These are phyloP conservation scores for Xenentodon cancila DNA, from an alignment of 2,797 vertebrate species.

Conservation along the genomic window DNA sequence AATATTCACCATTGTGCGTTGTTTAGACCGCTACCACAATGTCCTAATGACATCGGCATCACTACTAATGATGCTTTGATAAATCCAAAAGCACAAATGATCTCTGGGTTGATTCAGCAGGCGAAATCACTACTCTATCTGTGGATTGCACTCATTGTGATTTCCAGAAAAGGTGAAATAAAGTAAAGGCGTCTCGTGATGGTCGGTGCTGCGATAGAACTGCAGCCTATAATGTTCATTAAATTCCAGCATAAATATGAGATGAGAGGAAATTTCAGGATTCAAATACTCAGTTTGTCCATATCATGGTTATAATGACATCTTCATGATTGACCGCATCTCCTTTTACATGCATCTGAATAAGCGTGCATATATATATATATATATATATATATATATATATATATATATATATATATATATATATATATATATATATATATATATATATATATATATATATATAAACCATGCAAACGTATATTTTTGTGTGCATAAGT, in stretches of 20 bases:
- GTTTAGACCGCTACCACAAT: slow-evolving; percentile 56
- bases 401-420: slow-evolving; percentile 1
- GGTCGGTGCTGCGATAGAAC: slow-evolving; percentile 31
- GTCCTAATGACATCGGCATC: slow-evolving; percentile 46
- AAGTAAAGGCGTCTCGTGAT: slow-evolving; percentile 38
- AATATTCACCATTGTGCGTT: slow-evolving; percentile 30
- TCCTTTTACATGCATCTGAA: too few relatives aligned
- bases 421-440: too few relatives aligned
- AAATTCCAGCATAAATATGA: slow-evolving; percentile 53
- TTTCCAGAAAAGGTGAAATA: slow-evolving; percentile 51
- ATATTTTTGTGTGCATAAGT: slow-evolving; percentile 25
- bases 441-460: too few relatives aligned
- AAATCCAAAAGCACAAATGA: slow-evolving; percentile 51
- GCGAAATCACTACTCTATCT: slow-evolving; percentile 34
- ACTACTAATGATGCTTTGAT: slow-evolving; percentile 47
- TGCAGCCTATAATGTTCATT: slow-evolving; percentile 50
- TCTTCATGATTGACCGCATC: slow-evolving; percentile 32
- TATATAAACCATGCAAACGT: too few relatives aligned
- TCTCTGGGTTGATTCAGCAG: slow-evolving; percentile 29
- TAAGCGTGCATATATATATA: too few relatives aligned
- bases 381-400: too few relatives aligned
- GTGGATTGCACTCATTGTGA: slow-evolving; percentile 47
- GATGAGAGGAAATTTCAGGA: slow-evolving; percentile 54
- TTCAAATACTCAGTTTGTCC: slow-evolving; percentile 42
- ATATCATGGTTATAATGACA: slow-evolving; percentile 56